Evolutionary conservation across 2,113 vertebrate species (phyloP).

Genomic region (Myrmecobius fasciatus): DNA sequence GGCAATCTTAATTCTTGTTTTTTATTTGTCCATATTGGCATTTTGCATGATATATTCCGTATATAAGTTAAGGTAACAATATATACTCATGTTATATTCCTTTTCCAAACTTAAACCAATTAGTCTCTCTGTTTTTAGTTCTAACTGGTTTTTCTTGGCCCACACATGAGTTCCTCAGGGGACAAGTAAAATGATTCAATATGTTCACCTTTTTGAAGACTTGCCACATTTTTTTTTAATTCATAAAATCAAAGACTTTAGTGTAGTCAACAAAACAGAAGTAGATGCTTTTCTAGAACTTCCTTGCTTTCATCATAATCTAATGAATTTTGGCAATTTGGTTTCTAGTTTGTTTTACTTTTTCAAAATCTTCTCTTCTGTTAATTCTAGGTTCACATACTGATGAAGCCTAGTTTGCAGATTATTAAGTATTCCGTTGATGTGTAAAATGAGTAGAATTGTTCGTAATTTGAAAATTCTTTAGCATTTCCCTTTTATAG

Average conservation of each 20-base stretch:
- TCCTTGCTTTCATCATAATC: neutral
- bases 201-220: neutral
- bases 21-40: neutral
- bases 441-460: neutral
- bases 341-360: neutral
- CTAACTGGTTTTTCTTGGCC: neutral
- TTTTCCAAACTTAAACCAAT: neutral
- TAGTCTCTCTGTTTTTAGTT: neutral
- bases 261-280: neutral
- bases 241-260: neutral
- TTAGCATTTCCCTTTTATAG: neutral
- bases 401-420: neutral
- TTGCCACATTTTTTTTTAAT: neutral
- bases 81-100: neutral
- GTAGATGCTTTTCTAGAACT: neutral
- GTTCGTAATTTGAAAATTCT: neutral
- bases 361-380: neutral
- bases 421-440: neutral
- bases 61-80: neutral
- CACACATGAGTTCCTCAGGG: neutral
- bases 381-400: neutral
- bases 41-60: neutral
- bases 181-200: neutral
- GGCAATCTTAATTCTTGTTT: neutral
- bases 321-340: neutral